Base-by-base conservation (phyloP, 2,113 vertebrate genomes). In the Centrocercus urophasianus region DNA sequence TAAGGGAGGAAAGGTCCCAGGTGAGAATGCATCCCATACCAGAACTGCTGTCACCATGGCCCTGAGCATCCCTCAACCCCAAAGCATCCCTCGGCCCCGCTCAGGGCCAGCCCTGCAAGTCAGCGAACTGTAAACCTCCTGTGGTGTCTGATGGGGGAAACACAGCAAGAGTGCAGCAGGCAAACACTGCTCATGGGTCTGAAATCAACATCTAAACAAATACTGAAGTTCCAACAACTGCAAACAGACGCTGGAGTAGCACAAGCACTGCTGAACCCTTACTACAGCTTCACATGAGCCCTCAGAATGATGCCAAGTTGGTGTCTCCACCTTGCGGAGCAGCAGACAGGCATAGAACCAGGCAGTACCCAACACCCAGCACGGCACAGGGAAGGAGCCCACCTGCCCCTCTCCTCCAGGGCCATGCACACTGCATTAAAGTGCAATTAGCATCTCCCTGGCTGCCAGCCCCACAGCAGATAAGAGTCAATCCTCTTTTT, bases 401-500 rank as follows among this genome's bases (percentile, higher is more conserved):
- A 28, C 8, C 72, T 45, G 10, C 17, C 5, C 19, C 50, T 17
- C 73, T n/a, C 11, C 83, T 54, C 66, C 61, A 75, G 92, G 59
- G 59, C 77, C 27, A 0, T 2, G 36, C 19, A n/a, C 2, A 3
- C 57, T 45, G 1, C 86, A 50, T 89, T 69, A 89, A 86, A 94
- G 30, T 67, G 32, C 92, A 82, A 82, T 85, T 82, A 89, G 59
- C 83, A 38, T 84, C 86, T 83, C 81, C 90, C 89, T 13, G 54
- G 83, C 86, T 71, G 91, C 82, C 74, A 84, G 93, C 89, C 90
- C 89, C 40, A 74, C 78, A 14, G 11, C 25, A 83, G 84, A 90
- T 88, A 86, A 93, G 70, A 79, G 81, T 10, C 71, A 28, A 66
- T 79, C 63, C 93, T 89, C 96, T 84, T 61, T 80, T 89, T 81